Evolutionary conservation across 53 echinoderm and acorn worm genomes (phyloP).

Genomic region (Glandiceps talaboti): DNA sequence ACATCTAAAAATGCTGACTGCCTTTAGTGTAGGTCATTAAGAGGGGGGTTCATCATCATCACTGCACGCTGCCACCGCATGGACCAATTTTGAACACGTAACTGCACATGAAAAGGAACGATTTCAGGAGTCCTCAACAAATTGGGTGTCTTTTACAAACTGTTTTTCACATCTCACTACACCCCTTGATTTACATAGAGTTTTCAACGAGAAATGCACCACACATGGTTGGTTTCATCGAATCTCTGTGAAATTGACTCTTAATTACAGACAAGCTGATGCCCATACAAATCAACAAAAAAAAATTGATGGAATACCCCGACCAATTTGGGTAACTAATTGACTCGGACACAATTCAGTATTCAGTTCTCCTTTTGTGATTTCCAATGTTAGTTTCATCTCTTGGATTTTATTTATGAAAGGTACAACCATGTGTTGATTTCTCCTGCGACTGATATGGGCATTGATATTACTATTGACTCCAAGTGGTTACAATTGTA

Average conservation of each 20-base stretch:
- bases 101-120: background rate
- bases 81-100: background rate
- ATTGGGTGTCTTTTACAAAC: background rate
- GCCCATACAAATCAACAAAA: background rate
- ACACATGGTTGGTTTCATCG: background rate
- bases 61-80: background rate
- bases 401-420: background rate
- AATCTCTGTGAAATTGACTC: background rate
- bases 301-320: background rate
- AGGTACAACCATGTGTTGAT: background rate
- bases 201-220: background rate
- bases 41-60: no score
- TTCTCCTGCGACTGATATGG: no score
- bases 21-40: no score
- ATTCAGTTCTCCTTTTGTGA: background rate
- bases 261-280: background rate
- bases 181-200: background rate
- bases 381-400: background rate
- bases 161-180: background rate
- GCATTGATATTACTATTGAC: no score
- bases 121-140: background rate
- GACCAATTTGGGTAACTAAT: background rate
- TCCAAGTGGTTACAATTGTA: no score
- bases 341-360: background rate
- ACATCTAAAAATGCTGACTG: no score